These are phyloP conservation scores for Linnaemya vulpina DNA, from an alignment of 2,888 invertebrate species.

Conservation along the genomic window DNA sequence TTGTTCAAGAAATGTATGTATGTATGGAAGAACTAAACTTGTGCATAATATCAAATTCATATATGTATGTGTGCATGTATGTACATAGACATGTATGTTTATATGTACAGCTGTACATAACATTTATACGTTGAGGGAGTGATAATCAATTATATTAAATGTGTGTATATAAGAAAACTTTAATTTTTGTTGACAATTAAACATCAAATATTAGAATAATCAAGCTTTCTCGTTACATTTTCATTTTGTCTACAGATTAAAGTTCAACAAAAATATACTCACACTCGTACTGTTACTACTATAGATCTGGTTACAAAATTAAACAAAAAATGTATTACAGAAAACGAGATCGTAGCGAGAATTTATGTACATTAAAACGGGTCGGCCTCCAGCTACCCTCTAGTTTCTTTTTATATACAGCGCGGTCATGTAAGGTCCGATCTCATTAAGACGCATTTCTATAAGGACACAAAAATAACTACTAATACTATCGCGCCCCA, in stretches of 20 bases:
- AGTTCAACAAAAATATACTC: not conserved
- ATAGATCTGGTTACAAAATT: not conserved
- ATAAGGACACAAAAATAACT: no score
- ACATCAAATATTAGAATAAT: not conserved
- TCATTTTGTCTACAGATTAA: not conserved
- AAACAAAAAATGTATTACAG: no score
- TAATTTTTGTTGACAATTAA: not conserved
- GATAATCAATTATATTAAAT: not conserved
- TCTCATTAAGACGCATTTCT: no score
- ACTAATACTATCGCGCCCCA: no score
- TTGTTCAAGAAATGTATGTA: not conserved
- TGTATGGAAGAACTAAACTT: no score
- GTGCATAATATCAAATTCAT: no score
- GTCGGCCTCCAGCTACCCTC: no score
- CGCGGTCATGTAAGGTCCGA: no score
- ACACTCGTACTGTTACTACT: not conserved
- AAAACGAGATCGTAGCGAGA: no score
- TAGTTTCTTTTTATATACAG: no score
- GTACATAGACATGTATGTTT: not conserved
- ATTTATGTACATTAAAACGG: no score
- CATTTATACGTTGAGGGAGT: slow-evolving; percentile 11
- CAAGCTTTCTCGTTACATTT: not conserved
- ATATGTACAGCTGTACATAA: no score
- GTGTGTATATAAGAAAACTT: slow-evolving; percentile 5
- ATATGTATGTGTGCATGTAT: not conserved